Evolutionary conservation across 2,113 vertebrate species (phyloP).

Genomic region (Amphiprion ocellaris): DNA sequence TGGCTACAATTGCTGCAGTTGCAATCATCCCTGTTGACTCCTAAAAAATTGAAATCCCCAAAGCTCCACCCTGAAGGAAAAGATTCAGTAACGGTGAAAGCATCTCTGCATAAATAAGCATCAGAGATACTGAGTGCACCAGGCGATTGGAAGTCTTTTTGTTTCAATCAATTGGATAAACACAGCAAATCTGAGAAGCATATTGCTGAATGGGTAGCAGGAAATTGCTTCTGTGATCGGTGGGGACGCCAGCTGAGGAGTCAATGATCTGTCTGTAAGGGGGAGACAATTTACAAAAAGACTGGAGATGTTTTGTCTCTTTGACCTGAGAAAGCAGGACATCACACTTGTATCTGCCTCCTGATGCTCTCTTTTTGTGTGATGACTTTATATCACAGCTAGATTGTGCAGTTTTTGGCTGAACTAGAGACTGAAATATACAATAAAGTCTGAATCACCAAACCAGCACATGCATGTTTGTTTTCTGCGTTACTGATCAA

Average conservation of each 20-base stretch:
- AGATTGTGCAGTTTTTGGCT: neutral
- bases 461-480: neutral
- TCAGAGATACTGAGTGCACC: constrained; percentile 10
- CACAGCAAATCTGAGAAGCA: constrained; percentile 31
- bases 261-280: constrained; percentile 30
- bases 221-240: constrained; percentile 50
- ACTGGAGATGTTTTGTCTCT: constrained; percentile 22
- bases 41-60: constrained; percentile 17
- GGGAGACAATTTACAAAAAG: constrained; percentile 26
- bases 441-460: constrained; percentile 4
- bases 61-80: constrained; percentile 20
- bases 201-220: constrained; percentile 13
- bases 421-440: neutral
- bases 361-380: neutral
- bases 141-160: neutral
- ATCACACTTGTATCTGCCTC: neutral
- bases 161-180: constrained; percentile 33
- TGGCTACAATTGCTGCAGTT: constrained; percentile 19
- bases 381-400: neutral
- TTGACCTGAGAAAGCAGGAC: neutral
- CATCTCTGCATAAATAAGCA: constrained; percentile 11
- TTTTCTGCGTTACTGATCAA: neutral
- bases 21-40: constrained; percentile 36
- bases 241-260: constrained; percentile 16
- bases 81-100: neutral